A percentile compares a stretch with the other conserved stretches of the same genome.
These are phyloP conservation scores for Sebastes trivittatus DNA, from an alignment of 2,797 vertebrate genomes.

Conservation along the genomic window DNA sequence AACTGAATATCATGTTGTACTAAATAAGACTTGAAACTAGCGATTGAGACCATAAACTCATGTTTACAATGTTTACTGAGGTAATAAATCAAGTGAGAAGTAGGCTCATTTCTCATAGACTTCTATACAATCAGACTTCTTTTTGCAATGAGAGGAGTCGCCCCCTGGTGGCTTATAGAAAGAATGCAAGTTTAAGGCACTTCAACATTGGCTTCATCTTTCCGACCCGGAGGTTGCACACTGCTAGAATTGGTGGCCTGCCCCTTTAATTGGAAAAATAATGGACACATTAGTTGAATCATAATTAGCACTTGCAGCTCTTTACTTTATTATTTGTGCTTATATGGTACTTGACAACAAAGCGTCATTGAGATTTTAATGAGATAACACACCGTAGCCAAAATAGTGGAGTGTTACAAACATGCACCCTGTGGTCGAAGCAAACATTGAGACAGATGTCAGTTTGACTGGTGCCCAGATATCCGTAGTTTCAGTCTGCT, in stretches of 20 bases:
- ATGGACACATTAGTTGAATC: neutral
- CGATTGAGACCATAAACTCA: no score
- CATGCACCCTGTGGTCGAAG: neutral
- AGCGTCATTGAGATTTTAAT: neutral
- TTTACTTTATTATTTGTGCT: neutral
- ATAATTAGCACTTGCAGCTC: neutral
- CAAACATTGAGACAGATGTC: slow-evolving; percentile 55
- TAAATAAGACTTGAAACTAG: no score
- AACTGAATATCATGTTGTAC: no score
- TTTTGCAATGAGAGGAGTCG: no score
- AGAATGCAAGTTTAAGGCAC: no score
- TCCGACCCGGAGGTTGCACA: neutral
- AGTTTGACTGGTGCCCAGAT: slow-evolving; percentile 46
- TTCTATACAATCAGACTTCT: no score
- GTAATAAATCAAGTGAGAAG: no score
- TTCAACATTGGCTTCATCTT: neutral
- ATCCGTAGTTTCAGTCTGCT: slow-evolving; percentile 28
- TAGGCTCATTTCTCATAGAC: no score
- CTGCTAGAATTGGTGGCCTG: neutral
- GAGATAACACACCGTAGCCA: neutral
- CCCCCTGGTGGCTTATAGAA: no score
- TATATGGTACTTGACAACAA: neutral
- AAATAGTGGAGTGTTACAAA: slow-evolving; percentile 11
- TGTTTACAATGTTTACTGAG: no score
- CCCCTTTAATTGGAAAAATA: neutral